A percentile compares a stretch with the other conserved stretches of the same genome.
Evolutionary conservation across 2,113 vertebrate genomes (phyloP).

Genomic region (Entelurus aequoreus): DNA sequence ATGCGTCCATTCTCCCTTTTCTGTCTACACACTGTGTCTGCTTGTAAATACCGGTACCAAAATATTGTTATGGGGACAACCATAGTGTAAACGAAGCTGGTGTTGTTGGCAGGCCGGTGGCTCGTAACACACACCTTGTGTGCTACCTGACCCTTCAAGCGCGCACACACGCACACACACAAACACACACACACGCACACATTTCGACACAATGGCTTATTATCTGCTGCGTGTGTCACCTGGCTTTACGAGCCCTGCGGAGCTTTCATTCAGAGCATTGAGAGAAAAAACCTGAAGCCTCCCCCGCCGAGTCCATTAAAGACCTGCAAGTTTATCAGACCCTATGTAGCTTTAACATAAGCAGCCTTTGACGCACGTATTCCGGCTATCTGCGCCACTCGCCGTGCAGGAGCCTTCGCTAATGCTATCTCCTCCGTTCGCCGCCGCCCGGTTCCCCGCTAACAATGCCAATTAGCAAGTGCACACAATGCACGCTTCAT

Average conservation of each 20-base stretch:
- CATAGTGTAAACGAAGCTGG: slow-evolving; percentile 21
- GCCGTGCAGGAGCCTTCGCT: slow-evolving; percentile 50
- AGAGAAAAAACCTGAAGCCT: slow-evolving; percentile 44
- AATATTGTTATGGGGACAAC: no score
- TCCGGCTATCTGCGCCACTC: slow-evolving; percentile 53
- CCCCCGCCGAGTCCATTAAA: slow-evolving; percentile 56
- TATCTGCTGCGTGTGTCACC: slow-evolving; percentile 55
- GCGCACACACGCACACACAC: slow-evolving; percentile 25
- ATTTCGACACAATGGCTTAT: slow-evolving; percentile 40
- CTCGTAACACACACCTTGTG: slow-evolving; percentile 55
- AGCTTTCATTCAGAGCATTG: slow-evolving; percentile 39
- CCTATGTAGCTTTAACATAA: slow-evolving; percentile 56
- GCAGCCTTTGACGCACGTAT: slow-evolving; percentile 34
- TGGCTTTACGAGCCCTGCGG: slow-evolving; percentile 41
- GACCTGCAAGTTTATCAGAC: slow-evolving; percentile 63
- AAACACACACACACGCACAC: slow-evolving; percentile 25
- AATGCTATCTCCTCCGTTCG: slow-evolving; percentile 62
- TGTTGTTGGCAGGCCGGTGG: slow-evolving; percentile 50
- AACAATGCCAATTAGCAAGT: slow-evolving; percentile 71
- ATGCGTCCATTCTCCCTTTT: no score
- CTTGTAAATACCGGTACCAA: no score
- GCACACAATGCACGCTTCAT: slow-evolving; percentile 69
- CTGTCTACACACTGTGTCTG: no score
- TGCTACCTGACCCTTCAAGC: slow-evolving; percentile 48
- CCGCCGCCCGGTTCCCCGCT: slow-evolving; percentile 54